Evolutionary conservation across 2,888 invertebrate genomes (phyloP), one percentile per base, ranked within the genome.

Genomic region (Elysia crispata): DNA sequence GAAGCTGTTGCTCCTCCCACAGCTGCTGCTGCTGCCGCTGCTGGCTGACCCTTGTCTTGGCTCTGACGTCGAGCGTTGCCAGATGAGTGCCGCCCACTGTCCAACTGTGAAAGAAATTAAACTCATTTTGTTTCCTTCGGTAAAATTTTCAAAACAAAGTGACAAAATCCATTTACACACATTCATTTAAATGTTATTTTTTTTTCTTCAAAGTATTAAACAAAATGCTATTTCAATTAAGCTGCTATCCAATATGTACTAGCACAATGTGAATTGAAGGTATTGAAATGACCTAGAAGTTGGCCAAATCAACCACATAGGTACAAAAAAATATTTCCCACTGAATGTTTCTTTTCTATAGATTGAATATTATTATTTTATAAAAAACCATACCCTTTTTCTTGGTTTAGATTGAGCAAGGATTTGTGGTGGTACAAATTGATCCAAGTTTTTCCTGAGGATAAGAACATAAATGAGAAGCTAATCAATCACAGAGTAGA

Each of bases 11-110:
- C 41, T 41, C 86, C 86, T 67, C 85, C 85, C 79, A 86, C 86
- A 75, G 86, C 85, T 49, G 84, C 30, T 49, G 85, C 72, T n/a
- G 81, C 75, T 30, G 41, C 41, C 41, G 85, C 72, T n/a, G 81
- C 75, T 30, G 41, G 5, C 41, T 41, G 41, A 41, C 57, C 69
- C 41, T 83, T 82, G 64, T 85, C 84, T 70, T 78, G 78, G 49
- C 69, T 67, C 49, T 81, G 76, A 11, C 83, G 77, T 57, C 76
- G 69, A 33, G 78, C 64, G 33, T 78, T 81, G 60, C 81, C 81
- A 13, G 75, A 75, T 28, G 81, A 80, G 41, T 62, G n/a, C 15
- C 62, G 69, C 6, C 64, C 60, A 54, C 83, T 76, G 57, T 83
- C 82, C 72, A 79, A 50, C 13, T 54, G 49, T 13, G 33, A n/a